Conservation (phyloP, 2,797 vertebrate genomes). For the Notamacropus eugenii region DNA sequence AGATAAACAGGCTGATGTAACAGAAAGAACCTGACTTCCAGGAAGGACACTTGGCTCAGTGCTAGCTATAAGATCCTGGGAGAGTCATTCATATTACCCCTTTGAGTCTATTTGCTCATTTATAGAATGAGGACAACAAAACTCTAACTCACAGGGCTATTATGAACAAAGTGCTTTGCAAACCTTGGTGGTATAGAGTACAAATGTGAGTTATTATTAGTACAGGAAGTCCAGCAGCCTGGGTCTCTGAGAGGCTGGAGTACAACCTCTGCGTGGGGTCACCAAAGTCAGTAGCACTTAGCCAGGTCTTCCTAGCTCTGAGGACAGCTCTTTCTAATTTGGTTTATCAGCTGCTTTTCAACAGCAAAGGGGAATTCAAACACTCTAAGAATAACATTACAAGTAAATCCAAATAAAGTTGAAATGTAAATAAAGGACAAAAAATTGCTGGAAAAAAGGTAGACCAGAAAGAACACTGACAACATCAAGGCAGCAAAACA, state of each 20-base stretch:
- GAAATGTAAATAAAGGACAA: background rate
- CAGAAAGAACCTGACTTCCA: background rate
- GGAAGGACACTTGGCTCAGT: background rate
- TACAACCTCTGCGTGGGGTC: background rate
- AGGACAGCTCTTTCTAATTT: background rate
- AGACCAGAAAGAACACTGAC: background rate
- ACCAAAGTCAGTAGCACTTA: background rate
- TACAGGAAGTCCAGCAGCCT: background rate
- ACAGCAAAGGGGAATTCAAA: background rate
- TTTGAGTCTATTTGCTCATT: background rate
- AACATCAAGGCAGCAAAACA: background rate
- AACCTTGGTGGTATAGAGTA: background rate
- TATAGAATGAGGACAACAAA: background rate
- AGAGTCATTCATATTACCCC: background rate
- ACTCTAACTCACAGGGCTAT: background rate
- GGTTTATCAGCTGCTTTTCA: background rate
- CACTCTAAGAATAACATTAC: background rate
- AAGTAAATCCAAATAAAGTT: background rate
- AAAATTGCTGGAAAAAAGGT: background rate
- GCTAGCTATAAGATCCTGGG: background rate
- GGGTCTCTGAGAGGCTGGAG: background rate
- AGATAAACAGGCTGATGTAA: background rate
- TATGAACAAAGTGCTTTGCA: background rate
- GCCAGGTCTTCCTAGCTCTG: background rate
- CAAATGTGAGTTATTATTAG: background rate